Base-by-base conservation (phyloP, 2,888 invertebrate genomes). In the Spilarctia lutea region DNA sequence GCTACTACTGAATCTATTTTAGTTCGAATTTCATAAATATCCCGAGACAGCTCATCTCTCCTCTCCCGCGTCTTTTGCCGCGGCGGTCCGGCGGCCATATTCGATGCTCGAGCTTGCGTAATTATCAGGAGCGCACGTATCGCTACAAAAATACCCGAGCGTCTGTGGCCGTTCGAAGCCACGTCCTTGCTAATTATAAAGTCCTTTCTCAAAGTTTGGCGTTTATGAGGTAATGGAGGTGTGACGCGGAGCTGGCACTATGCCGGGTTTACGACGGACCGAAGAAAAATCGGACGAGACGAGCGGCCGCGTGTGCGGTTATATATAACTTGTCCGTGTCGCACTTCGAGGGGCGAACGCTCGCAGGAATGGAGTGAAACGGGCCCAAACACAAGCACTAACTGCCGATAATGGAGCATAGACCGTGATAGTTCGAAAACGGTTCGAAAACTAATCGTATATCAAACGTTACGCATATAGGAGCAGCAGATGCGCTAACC, bases 11-110 rank as follows among this genome's bases (percentile, higher is more conserved):
- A 90, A 88, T 93, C 95, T 96, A 96, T 96, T 96, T 95, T 92
- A 89, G 95, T 95, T 93, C 93, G 91, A 94, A 95, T 95, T 95
- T 95, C 95, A 95, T 95, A 96, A 95, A 96, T 96, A 96, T 92
- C 94, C 92, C 94, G 93, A 93, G 95, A 95, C 95, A 95, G 94
- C 93, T 91, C 94, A 93, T 94, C 94, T 93, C 94, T 91, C 89
- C 92, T 92, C 93, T 94, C 94, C 94, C 94, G 94, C 94, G 93
- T 91, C 89, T 93, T 91, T 88, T 89, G 91, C 90, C 90, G 80
- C 82, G 91, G 88, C 87, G 87, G 84, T 84, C 85, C 89, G 91
- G 91, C 94, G 87, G 93, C 94, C 94, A 94, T 94, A 84, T 94
- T 94, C 87, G 89, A 79, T 84, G 81, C 82, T 86, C 84, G 81